Evolutionary conservation across 2,888 invertebrate species (phyloP), one percentile per base, ranked within the genome.

Genomic region (Latrodectus hesperus): DNA sequence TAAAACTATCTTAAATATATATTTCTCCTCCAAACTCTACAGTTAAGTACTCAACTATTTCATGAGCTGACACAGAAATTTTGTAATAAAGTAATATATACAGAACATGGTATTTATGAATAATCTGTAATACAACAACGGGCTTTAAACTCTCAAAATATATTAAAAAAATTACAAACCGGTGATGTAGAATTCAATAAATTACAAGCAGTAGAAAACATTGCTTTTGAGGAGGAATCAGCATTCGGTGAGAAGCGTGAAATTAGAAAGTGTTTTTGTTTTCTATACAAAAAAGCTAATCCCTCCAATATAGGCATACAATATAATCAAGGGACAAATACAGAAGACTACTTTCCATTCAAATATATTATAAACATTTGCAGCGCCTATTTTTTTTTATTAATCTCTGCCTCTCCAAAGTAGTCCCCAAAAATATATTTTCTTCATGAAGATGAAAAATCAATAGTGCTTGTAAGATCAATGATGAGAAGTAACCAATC

Each of bases 131-230:
- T 51, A 67, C 82, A 78, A 53, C 73, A 87, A 87, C 86, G 60
- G 38, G 75, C 76, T 55, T 81, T 87, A 87, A 87, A 87, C 86
- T 87, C 81, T 87, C 72, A 81, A 82, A 87, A 87, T 38, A 71
- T 73, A 53, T 70, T 64, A 65, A 75, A 87, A 77, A 84, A 84
- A 55, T 77, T 76, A 87, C 71, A 87, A 52, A 22, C 77, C 64
- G 64, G 53, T 73, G 72, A 77, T 67, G 67, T 22, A 77, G 68
- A 84, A 53, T 78, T 78, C 51, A 78, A 68, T n/a, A 75, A 75
- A 65, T 38, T 64, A 70, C 38, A 84, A 67, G 78, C 74, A 55
- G 14, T 65, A 76, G 16, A 74, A 78, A 84, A 73, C 55, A 67
- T 70, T 67, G 26, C 51, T 64, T 55, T 84, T 16, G 60, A 60